These are phyloP conservation scores for Scaptomyza parva DNA, from an alignment of 2,888 invertebrate species.

Conservation along the genomic window DNA sequence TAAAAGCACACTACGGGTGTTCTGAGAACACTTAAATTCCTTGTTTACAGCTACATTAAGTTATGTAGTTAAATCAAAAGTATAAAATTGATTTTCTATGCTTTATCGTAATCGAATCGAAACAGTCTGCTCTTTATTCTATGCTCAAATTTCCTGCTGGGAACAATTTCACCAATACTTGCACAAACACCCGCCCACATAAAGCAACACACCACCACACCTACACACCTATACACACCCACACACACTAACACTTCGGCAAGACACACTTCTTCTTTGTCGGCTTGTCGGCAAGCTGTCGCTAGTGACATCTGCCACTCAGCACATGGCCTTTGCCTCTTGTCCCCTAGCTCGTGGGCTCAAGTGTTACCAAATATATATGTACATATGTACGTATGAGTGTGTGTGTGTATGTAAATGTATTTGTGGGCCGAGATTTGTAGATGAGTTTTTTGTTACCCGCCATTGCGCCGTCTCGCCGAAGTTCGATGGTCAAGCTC, in stretches of 20 bases:
- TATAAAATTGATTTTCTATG: neutral
- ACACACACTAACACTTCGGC: conserved; percentile 15
- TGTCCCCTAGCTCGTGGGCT: conserved; percentile 26
- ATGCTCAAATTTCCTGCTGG: conserved; percentile 45
- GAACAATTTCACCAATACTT: conserved; percentile 20
- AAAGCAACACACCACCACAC: conserved; percentile 24
- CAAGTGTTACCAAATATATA: conserved; percentile 42
- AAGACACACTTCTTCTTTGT: conserved; percentile 34
- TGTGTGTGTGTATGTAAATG: neutral
- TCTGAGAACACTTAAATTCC: neutral
- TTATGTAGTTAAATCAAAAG: conserved; percentile 3
- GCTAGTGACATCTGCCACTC: conserved; percentile 74
- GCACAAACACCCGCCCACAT: conserved; percentile 9
- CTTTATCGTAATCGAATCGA: neutral
- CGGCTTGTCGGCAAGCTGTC: conserved; percentile 69
- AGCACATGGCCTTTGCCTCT: conserved; percentile 50
- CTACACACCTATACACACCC: conserved; percentile 5
- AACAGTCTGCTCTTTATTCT: neutral
- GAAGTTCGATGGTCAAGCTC: conserved; percentile 72
- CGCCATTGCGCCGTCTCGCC: conserved; percentile 16
- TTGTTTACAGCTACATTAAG: neutral
- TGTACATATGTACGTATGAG: neutral
- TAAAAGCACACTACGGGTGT: neutral
- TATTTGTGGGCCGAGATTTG: conserved; percentile 58
- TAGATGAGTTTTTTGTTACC: conserved; percentile 40